These are phyloP conservation scores for Mesaphorura yosii DNA, from an alignment of 1,140 invertebrate species.

Conservation along the genomic window DNA sequence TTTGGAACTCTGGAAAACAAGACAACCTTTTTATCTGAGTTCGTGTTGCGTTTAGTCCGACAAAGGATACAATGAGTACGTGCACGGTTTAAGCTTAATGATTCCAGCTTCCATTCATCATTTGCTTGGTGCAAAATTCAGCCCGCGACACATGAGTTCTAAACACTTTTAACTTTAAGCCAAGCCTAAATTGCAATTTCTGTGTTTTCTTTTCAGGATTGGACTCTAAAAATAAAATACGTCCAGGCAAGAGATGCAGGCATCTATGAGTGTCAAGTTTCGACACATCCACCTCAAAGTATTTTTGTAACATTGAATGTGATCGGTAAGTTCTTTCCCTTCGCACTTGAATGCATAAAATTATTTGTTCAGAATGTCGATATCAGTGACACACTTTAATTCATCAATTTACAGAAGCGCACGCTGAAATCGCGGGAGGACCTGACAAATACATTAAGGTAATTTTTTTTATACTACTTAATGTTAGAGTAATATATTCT, in stretches of 20 bases:
- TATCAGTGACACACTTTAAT: too few species aligned
- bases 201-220: conserved; percentile 49
- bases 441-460: conserved; percentile 39
- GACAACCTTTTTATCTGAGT: too few species aligned
- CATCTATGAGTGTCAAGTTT: conserved; percentile 76
- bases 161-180: too few species aligned
- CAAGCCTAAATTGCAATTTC: conserved; percentile 4
- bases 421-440: conserved; percentile 35
- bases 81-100: too few species aligned
- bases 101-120: too few species aligned
- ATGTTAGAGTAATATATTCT: not conserved
- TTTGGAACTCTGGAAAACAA: too few species aligned
- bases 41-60: too few species aligned
- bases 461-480: too few species aligned
- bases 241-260: conserved; percentile 68
- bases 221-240: conserved; percentile 72
- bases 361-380: conserved; percentile 10
- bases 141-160: too few species aligned
- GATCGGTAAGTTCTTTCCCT: conserved; percentile 53
- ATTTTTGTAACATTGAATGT: conserved; percentile 69
- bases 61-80: too few species aligned
- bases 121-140: too few species aligned
- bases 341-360: not conserved
- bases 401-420: conserved; percentile 19
- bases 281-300: conserved; percentile 71